A percentile compares a stretch with the other conserved stretches of the same genome.
phyloP scores from a whole-genome alignment of 2,797 vertebrate species.

The Acomys russatus region DNA sequence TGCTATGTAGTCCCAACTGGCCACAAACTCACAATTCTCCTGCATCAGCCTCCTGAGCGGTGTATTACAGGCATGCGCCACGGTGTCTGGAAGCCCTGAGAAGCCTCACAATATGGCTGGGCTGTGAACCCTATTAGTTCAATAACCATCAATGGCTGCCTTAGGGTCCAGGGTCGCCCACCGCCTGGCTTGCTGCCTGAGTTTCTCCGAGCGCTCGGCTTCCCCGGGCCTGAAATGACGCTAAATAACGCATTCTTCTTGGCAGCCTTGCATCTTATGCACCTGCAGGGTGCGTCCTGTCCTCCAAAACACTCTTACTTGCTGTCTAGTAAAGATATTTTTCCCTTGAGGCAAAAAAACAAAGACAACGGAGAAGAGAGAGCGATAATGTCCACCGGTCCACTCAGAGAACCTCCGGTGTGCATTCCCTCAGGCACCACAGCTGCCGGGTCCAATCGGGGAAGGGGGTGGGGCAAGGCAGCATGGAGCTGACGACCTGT shows the following conservation, averaged over 20 bases:
- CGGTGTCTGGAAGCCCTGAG: background rate
- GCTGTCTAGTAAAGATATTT: slow-evolving; percentile 85
- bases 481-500: background rate
- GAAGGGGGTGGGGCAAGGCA: slow-evolving; percentile 46
- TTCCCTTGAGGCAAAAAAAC: slow-evolving; percentile 68
- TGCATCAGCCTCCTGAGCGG: background rate
- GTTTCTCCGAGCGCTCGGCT: slow-evolving; percentile 39
- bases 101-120: fast-evolving
- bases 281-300: slow-evolving; percentile 81
- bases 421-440: slow-evolving; percentile 40
- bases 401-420: background rate
- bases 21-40: background rate
- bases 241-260: slow-evolving; percentile 85
- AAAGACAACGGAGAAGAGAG: background rate
- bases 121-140: background rate
- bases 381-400: slow-evolving; percentile 39
- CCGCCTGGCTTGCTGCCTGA: background rate
- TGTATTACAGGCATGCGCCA: background rate
- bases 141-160: background rate
- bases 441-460: slow-evolving; percentile 77
- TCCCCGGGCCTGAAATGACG: slow-evolving; percentile 54
- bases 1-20: background rate
- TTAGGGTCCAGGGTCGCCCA: background rate
- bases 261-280: slow-evolving; percentile 82
- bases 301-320: slow-evolving; percentile 87